Percentiles rank a stretch among this genome's conserved stretches.
Evolutionary conservation across 2,888 invertebrate genomes (phyloP).

Genomic region (Nephrotoma appendiculata): DNA sequence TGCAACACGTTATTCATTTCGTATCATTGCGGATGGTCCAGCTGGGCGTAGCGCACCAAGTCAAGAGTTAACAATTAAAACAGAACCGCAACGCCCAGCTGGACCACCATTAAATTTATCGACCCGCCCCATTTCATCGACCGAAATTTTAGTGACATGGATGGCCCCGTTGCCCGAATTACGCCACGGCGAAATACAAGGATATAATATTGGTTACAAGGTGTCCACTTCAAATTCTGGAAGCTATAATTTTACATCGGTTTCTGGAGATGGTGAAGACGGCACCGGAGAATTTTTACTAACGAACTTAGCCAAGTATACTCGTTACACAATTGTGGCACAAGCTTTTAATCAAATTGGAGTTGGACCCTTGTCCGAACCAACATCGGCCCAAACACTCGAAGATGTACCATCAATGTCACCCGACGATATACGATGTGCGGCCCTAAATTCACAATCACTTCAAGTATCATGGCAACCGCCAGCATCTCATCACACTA

Average conservation of each 20-base stretch:
- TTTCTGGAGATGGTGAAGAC: conserved; percentile 53
- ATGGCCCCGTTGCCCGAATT: conserved; percentile 52
- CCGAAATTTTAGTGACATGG: conserved; percentile 59
- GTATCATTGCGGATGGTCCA: conserved; percentile 59
- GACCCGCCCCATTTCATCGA: conserved; percentile 55
- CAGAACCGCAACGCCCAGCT: conserved; percentile 55
- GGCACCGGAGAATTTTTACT: conserved; percentile 49
- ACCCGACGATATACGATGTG: conserved; percentile 64
- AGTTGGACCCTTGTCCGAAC: conserved; percentile 54
- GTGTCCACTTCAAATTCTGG: conserved; percentile 34
- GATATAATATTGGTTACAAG: conserved; percentile 50
- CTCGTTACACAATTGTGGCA: conserved; percentile 51
- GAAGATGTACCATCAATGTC: conserved; percentile 67
- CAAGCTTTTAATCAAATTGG: conserved; percentile 64
- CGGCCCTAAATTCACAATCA: conserved; percentile 57
- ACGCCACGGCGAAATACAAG: conserved; percentile 59
- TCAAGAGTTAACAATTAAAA: conserved; percentile 44
- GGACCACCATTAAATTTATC: conserved; percentile 52
- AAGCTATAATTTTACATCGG: conserved; percentile 51
- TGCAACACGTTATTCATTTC: conserved; percentile 52
- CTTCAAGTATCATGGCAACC: conserved; percentile 70
- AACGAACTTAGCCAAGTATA: conserved; percentile 47
- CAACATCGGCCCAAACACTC: conserved; percentile 51
- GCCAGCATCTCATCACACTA: conserved; percentile 53
- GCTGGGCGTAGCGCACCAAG: conserved; percentile 55